Conservation (phyloP, 2,797 vertebrate genomes). For the Xerus rutilus region DNA sequence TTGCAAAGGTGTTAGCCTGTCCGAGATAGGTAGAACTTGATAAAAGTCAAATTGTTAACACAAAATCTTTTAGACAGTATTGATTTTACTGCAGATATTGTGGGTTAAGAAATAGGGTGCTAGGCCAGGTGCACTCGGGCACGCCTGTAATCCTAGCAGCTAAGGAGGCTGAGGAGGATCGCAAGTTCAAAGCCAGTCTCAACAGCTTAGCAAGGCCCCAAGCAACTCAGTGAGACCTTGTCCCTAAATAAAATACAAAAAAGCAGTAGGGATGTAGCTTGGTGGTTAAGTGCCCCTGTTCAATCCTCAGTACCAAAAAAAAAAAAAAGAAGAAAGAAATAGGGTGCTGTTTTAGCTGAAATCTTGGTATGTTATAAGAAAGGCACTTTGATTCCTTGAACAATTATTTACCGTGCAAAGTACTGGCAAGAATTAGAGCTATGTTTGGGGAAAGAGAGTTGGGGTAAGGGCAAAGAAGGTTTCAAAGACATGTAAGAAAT, state of each 20-base stretch:
- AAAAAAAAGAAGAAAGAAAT: neutral
- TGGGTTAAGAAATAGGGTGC: neutral
- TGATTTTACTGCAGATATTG: neutral
- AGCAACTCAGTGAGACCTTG: too few species aligned
- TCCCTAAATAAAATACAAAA: too few species aligned
- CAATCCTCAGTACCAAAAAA: too few species aligned
- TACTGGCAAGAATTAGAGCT: neutral
- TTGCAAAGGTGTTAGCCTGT: constrained; percentile 27
- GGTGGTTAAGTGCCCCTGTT: too few species aligned
- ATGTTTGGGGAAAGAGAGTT: neutral
- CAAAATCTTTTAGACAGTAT: neutral
- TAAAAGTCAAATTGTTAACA: neutral
- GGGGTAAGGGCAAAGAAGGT: neutral
- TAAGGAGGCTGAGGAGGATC: too few species aligned
- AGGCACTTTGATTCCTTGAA: neutral
- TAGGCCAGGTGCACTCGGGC: too few species aligned
- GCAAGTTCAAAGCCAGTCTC: too few species aligned
- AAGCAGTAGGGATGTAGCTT: too few species aligned
- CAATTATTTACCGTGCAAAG: neutral
- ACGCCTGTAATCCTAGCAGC: too few species aligned
- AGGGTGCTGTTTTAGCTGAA: neutral
- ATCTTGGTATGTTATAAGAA: constrained; percentile 1
- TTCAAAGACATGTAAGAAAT: neutral
- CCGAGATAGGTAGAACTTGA: neutral
- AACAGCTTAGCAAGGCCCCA: too few species aligned